Base-by-base conservation (phyloP, 53 echinoderm and acorn worm genomes). In the Crossaster papposus region DNA sequence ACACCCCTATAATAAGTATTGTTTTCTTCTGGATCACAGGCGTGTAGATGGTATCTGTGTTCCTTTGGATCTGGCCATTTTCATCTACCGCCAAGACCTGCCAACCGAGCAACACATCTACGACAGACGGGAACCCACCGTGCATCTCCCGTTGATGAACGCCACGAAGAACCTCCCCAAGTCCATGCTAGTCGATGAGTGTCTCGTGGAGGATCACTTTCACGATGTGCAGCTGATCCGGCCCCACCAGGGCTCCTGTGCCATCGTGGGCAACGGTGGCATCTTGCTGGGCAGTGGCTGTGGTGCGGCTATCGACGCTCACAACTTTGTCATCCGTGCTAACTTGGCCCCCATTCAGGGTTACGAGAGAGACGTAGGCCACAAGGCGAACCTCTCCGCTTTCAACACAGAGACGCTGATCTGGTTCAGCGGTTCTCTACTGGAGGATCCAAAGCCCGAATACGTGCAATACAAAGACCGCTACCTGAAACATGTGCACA, bases 371-470 rank as follows among this genome's bases (percentile, higher is more conserved):
- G 96, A 96, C 51, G 96, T 96, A 20, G 96, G 96, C 1, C 34
- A 77, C 65, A 92, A 76, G 54, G 83, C 94, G 0, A 78, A 94
- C 64, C 85, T 96, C 24, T 92, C 92, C 17, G 88, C 94, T 31
- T 55, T 96, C 32, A 96, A 96, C 91, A 94, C 90, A n/a, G 92
- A 93, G 54, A 94, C 92, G 20, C 89, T 96, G 31, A 53, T 79
- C 23, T 52, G 81, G 24, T 51, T 94, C 23, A 86, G 84, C 68
- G 81, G 79, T 28, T 84, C 88, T 32, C 51, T 96, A 62, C 85
- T 90, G n/a, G 85, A 85, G 14, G 74, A 82, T 11, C 89, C 54
- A 54, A 80, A n/a, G 71, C 65, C 17, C 17, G 70, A 18, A 26
- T 26, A 22, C 3, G 22, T 70, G 62, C 68, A 9, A 70, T 90